Percentiles rank a stretch among this genome's conserved stretches.
These are phyloP conservation scores for Myathropa florea DNA, from an alignment of 2,888 invertebrate species.

Conservation along the genomic window DNA sequence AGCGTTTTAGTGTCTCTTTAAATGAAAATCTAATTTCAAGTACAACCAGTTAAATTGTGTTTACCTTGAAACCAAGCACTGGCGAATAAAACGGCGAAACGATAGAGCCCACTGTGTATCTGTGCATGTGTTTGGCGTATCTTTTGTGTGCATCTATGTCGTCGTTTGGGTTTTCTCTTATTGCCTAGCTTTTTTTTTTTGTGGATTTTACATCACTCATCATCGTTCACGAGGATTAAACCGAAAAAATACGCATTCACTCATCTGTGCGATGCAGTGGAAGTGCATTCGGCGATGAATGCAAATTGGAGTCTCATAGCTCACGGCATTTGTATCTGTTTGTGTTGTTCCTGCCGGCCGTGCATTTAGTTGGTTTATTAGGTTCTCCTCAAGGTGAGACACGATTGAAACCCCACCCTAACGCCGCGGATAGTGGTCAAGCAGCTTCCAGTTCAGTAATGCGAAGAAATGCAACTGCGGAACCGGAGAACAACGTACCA, in stretches of 20 bases:
- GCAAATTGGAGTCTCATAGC: neutral
- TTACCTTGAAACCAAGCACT: constrained; percentile 60
- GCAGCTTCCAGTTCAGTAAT: constrained; percentile 48
- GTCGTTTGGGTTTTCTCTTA: constrained; percentile 7
- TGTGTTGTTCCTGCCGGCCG: neutral
- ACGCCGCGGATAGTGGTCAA: constrained; percentile 31
- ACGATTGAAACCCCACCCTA: constrained; percentile 2
- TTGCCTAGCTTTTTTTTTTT: constrained; percentile 4
- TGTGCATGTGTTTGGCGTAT: constrained; percentile 13
- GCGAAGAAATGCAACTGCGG: constrained; percentile 38
- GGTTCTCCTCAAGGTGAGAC: constrained; percentile 47
- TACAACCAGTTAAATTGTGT: constrained; percentile 66
- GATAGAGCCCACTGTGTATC: constrained; percentile 18
- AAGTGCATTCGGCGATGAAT: neutral
- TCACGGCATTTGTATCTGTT: neutral
- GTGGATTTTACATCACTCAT: constrained; percentile 27
- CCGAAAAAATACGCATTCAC: constrained; percentile 8
- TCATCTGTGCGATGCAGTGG: neutral
- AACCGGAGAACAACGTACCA: constrained; percentile 5
- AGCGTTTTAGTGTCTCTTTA: constrained; percentile 51
- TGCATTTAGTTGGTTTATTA: constrained; percentile 25
- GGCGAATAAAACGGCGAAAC: constrained; percentile 29
- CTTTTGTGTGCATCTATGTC: constrained; percentile 51
- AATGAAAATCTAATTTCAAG: constrained; percentile 66
- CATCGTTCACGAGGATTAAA: constrained; percentile 35